Evolutionary conservation across 2,888 invertebrate genomes (phyloP).

Genomic region (Ptilodon capucinus): DNA sequence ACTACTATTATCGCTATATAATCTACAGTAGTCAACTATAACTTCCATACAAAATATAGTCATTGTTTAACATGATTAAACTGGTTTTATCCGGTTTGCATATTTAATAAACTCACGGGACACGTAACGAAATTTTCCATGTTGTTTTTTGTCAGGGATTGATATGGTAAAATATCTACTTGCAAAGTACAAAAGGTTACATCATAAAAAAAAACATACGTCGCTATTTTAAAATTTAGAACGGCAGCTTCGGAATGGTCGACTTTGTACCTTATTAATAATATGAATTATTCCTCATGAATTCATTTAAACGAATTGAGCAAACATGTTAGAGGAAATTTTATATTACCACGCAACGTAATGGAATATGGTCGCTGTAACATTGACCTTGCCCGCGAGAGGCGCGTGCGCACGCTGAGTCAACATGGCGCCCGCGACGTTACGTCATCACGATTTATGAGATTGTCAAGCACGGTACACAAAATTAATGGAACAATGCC

Average conservation of each 20-base stretch:
- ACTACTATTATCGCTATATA: background rate
- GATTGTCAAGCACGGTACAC: constrained; percentile 24
- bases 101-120: background rate
- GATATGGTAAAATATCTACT: too few relatives aligned
- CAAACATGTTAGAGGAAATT: background rate
- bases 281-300: background rate
- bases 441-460: constrained; percentile 36
- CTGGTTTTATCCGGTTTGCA: background rate
- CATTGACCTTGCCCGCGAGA: constrained; percentile 55
- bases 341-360: constrained; percentile 5
- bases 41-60: background rate
- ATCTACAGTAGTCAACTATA: background rate
- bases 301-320: background rate
- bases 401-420: constrained; percentile 32
- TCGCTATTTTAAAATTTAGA: too few relatives aligned
- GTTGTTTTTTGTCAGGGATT: too few relatives aligned
- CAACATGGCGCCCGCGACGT: constrained; percentile 35
- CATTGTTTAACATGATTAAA: too few relatives aligned
- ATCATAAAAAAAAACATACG: too few relatives aligned
- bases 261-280: background rate
- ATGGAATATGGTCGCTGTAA: constrained; percentile 34
- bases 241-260: background rate
- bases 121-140: too few relatives aligned
- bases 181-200: too few relatives aligned
- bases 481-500: background rate